These are phyloP conservation scores for Andrena chrysosceles DNA, from an alignment of 2,888 invertebrate genomes.

Conservation along the genomic window DNA sequence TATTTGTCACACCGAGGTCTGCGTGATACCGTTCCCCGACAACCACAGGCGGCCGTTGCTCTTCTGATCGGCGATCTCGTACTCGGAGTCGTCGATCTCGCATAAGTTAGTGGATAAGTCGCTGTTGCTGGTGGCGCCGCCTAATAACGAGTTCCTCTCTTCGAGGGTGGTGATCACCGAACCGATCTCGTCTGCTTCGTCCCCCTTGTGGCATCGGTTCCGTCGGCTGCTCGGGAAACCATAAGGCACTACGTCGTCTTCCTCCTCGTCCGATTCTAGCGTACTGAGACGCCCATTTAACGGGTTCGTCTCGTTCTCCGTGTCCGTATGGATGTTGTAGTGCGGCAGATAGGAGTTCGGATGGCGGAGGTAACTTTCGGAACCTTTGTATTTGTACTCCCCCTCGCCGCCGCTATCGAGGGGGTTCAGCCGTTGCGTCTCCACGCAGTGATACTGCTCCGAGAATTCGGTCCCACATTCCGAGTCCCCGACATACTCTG, in stretches of 20 bases:
- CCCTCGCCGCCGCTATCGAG: conserved; percentile 89
- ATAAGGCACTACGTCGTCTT: conserved; percentile 85
- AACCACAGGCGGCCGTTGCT: conserved; percentile 83
- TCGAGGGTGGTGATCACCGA: conserved; percentile 90
- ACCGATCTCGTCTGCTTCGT: conserved; percentile 88
- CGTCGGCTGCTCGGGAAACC: conserved; percentile 85
- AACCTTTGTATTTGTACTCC: conserved; percentile 85
- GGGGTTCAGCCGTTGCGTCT: conserved; percentile 87
- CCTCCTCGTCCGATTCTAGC: conserved; percentile 82
- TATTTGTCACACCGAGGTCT: conserved; percentile 85
- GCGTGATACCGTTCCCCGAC: conserved; percentile 83
- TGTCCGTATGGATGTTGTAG: conserved; percentile 89
- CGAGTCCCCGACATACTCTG: conserved; percentile 89
- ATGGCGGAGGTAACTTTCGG: conserved; percentile 92
- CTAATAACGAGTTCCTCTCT: conserved; percentile 91
- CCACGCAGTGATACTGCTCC: conserved; percentile 86
- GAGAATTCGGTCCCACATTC: conserved; percentile 88
- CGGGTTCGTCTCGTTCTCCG: conserved; percentile 86
- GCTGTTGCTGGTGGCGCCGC: conserved; percentile 91
- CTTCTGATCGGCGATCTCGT: conserved; percentile 86
- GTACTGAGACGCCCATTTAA: conserved; percentile 82
- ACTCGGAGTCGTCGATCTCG: conserved; percentile 96
- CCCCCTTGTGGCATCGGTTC: conserved; percentile 83
- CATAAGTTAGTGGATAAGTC: conserved; percentile 95
- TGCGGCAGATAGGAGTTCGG: conserved; percentile 93